phyloP scores from a whole-genome alignment of 2,888 invertebrate species.

The Timema podura region DNA sequence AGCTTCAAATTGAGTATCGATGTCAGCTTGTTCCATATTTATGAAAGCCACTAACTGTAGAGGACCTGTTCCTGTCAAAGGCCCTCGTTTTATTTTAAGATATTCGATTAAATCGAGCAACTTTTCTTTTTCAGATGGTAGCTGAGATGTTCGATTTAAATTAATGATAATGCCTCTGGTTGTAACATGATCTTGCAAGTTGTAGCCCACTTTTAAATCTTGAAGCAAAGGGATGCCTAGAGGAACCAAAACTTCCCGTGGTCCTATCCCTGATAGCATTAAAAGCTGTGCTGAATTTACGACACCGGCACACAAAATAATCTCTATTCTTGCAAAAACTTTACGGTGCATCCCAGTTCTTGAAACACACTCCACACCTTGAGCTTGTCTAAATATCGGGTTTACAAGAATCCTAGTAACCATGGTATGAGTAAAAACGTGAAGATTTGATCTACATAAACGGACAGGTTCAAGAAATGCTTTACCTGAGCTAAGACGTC shows the following conservation, averaged over 20 bases:
- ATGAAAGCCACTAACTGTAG: slow-evolving; percentile 85
- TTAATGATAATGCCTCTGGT: slow-evolving; percentile 80
- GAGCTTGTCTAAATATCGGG: slow-evolving; percentile 42
- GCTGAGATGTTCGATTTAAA: slow-evolving; percentile 74
- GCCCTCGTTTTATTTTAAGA: slow-evolving; percentile 73
- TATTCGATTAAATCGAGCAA: slow-evolving; percentile 76
- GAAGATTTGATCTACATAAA: slow-evolving; percentile 65
- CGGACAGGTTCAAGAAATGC: slow-evolving; percentile 79
- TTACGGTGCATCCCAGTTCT: slow-evolving; percentile 60
- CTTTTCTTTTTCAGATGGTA: slow-evolving; percentile 70
- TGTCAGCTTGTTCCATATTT: slow-evolving; percentile 81
- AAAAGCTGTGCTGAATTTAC: slow-evolving; percentile 84
- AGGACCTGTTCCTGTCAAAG: slow-evolving; percentile 74
- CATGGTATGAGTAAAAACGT: slow-evolving; percentile 73
- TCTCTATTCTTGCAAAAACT: slow-evolving; percentile 71
- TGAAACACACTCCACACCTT: slow-evolving; percentile 69
- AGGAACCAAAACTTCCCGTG: slow-evolving; percentile 68
- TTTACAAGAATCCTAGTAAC: slow-evolving; percentile 52
- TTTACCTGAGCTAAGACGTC: slow-evolving; percentile 82
- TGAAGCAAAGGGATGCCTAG: slow-evolving; percentile 69
- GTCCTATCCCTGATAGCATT: slow-evolving; percentile 88
- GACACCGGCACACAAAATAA: slow-evolving; percentile 83
- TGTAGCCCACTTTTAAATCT: slow-evolving; percentile 61
- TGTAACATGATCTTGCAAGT: slow-evolving; percentile 80
- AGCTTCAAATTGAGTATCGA: slow-evolving; percentile 58